Conservation (phyloP, 2,113 vertebrate genomes). For the Oenanthe melanoleuca region DNA sequence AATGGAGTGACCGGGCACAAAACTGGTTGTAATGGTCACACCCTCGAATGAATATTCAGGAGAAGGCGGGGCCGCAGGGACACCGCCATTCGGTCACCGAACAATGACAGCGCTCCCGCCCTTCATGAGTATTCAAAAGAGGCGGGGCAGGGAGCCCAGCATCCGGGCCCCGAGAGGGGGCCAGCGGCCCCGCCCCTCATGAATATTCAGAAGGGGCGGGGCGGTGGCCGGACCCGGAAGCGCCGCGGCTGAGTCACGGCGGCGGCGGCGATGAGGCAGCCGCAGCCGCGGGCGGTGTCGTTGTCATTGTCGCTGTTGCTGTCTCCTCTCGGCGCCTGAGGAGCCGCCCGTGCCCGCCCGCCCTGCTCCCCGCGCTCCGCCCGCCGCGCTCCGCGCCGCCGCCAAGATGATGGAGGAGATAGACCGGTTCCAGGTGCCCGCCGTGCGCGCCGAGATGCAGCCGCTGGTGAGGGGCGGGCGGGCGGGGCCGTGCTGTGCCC, state of each 20-base stretch:
- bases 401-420: too few species aligned
- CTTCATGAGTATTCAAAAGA: rapidly evolving
- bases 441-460: too few species aligned
- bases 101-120: not conserved
- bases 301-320: too few species aligned
- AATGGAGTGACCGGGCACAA: rapidly evolving
- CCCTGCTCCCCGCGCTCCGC: too few species aligned
- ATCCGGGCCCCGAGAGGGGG: not conserved
- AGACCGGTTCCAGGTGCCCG: too few species aligned
- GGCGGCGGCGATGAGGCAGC: too few species aligned
- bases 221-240: not conserved
- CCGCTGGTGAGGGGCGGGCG: conserved; percentile 82
- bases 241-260: too few species aligned
- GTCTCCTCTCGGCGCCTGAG: too few species aligned
- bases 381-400: too few species aligned
- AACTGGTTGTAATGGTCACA: rapidly evolving
- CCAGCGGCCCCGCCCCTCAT: not conserved
- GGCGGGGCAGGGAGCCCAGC: not conserved
- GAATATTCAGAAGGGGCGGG: not conserved
- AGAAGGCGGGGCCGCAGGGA: too few species aligned
- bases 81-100: rapidly evolving
- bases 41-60: not conserved
- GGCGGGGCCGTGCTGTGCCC: conserved; percentile 18
- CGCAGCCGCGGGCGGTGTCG: too few species aligned
- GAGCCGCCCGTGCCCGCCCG: too few species aligned